Evolutionary conservation across 2,797 vertebrate genomes (phyloP), one percentile per base, ranked within the genome.

Genomic region (Acrocephalus scirpaceus): DNA sequence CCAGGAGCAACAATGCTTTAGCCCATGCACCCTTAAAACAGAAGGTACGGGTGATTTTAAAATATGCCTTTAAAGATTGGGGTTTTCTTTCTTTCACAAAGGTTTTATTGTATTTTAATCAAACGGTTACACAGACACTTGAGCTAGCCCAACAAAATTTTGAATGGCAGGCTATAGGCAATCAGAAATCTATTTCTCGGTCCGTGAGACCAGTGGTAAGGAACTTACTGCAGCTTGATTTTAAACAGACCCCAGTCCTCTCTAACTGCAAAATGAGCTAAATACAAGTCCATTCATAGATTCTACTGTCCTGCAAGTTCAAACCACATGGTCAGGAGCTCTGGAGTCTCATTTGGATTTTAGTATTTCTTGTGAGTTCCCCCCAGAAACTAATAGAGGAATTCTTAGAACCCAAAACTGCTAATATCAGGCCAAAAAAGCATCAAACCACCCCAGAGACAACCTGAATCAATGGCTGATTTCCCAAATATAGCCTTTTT

Each of bases 51-150:
- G 21, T 54, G 47, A 60, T 82, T 81, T 90, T 57, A 6, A 75
- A 86, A 32, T 26, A 26, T 5, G 9, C 12, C 12, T 73, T 79
- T 77, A 27, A 57, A 85, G 16, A 54, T 0, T 32, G 4, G 7
- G 4, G 0, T 0, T 17, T 32, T 71, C 45, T 19, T 16, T n/a
- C 45, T 27, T 62, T 67, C 29, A 65, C 14, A 54, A 69, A 77
- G 7, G 18, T 92, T 92, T 76, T 58, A 38, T 53, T 40, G 16
- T 34, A 18, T 75, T 81, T 88, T 72, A 83, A 61, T 67, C 16
- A n/a, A 54, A 69, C 10, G 45, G 30, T 48, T 64, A 34, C 19
- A 36, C 15, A 53, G 50, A 51, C 7, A 34, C 20, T 60, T 90
- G 11, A 54, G 29, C 45, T 29, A 65, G 32, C 47, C 26, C 58